Conservation (phyloP, 2,888 invertebrate genomes). For the Epirrhoe alternata region DNA sequence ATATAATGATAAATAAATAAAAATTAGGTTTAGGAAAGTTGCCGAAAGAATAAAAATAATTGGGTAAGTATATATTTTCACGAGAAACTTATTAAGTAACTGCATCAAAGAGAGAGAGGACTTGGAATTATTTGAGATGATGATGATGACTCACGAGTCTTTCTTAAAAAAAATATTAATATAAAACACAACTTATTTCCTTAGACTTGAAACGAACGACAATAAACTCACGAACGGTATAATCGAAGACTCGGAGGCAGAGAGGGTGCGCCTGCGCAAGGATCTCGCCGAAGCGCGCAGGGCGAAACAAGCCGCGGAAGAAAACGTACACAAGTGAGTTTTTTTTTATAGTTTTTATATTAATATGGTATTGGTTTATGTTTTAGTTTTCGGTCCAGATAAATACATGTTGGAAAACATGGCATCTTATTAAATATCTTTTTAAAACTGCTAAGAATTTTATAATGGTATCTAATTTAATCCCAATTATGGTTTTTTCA, state of each 20-base stretch:
- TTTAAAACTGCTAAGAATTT: not conserved
- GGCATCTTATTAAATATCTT: not conserved
- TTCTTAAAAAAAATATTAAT: too few relatives aligned
- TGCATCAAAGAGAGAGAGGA: too few relatives aligned
- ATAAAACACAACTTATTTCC: not conserved
- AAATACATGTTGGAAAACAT: not conserved
- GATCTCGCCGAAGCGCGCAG: slow-evolving; percentile 85
- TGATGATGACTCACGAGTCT: too few relatives aligned
- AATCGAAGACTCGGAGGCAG: slow-evolving; percentile 76
- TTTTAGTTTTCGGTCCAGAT: not conserved
- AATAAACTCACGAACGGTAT: slow-evolving; percentile 69
- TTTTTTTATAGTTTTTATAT: not conserved
- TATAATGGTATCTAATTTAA: too few relatives aligned
- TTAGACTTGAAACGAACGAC: slow-evolving; percentile 59
- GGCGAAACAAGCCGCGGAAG: slow-evolving; percentile 85
- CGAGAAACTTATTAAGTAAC: too few relatives aligned
- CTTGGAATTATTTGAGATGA: too few relatives aligned
- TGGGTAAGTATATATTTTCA: too few relatives aligned
- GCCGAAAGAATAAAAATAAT: too few relatives aligned
- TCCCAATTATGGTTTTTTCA: too few relatives aligned
- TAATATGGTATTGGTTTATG: not conserved
- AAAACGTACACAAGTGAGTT: slow-evolving; percentile 85
- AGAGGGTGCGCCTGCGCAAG: slow-evolving; percentile 82
- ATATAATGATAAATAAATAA: too few relatives aligned
- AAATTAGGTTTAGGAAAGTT: too few relatives aligned